These are phyloP conservation scores for Atherinomorus stipes DNA, from an alignment of 2,113 vertebrate genomes.

Conservation along the genomic window DNA sequence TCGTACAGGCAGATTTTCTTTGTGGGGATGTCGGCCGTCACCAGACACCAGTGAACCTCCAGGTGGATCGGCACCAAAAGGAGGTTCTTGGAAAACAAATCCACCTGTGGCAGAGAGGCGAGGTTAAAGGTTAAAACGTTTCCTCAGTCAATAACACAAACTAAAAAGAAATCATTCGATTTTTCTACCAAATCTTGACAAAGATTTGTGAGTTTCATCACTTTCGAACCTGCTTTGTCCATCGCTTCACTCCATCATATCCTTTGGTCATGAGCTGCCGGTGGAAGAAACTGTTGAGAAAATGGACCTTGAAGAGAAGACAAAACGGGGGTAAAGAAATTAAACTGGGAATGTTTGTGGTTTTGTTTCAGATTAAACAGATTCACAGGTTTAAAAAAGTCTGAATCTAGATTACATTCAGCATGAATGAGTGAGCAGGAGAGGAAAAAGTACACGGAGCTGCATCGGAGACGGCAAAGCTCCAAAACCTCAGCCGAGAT, in stretches of 20 bases:
- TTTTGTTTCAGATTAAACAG: too few relatives aligned
- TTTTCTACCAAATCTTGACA: neutral
- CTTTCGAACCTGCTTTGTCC: slow-evolving; percentile 93
- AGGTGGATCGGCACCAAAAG: slow-evolving; percentile 96
- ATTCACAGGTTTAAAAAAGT: too few relatives aligned
- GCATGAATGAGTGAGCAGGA: too few relatives aligned
- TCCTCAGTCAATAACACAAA: neutral
- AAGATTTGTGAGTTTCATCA: neutral
- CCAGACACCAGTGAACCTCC: slow-evolving; percentile 98
- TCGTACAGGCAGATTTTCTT: slow-evolving; percentile 95
- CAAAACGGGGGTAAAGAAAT: rapidly evolving
- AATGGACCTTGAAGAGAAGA: slow-evolving; percentile 88
- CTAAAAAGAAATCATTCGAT: neutral
- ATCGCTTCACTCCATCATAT: slow-evolving; percentile 96
- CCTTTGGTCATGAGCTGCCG: slow-evolving; percentile 97
- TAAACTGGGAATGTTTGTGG: too few relatives aligned
- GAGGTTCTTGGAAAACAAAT: slow-evolving; percentile 94
- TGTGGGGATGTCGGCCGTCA: slow-evolving; percentile 90
- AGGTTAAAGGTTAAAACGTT: neutral
- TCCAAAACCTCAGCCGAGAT: too few relatives aligned
- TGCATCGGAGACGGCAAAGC: too few relatives aligned
- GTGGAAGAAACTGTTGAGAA: slow-evolving; percentile 99
- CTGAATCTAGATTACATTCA: too few relatives aligned
- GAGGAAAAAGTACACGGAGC: too few relatives aligned
- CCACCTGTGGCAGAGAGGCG: slow-evolving; percentile 83